Evolutionary conservation across 2,113 vertebrate species (phyloP).

Genomic region (Alethe diademata): DNA sequence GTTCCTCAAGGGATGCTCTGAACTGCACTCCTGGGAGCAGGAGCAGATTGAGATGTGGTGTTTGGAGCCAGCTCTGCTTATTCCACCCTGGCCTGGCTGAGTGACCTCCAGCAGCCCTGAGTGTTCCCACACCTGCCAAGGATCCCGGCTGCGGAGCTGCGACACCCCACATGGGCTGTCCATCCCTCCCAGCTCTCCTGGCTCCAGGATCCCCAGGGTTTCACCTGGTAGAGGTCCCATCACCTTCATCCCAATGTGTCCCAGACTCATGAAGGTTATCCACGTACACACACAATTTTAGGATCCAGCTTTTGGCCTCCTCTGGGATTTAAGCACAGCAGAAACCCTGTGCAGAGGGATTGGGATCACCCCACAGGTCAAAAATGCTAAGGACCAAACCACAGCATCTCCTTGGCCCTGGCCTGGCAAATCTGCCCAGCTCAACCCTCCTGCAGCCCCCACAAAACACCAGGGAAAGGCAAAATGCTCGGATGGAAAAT

Average conservation of each 20-base stretch:
- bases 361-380: rapidly evolving
- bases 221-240: not conserved
- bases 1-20: too few relatives aligned
- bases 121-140: rapidly evolving
- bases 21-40: not conserved
- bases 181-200: not conserved
- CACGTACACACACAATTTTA: not conserved
- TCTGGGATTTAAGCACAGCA: not conserved
- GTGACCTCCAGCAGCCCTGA: not conserved
- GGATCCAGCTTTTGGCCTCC: rapidly evolving
- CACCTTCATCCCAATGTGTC: not conserved
- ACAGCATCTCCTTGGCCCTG: not conserved
- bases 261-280: not conserved
- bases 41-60: rapidly evolving
- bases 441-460: not conserved
- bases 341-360: not conserved
- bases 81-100: not conserved
- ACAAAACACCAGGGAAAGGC: not conserved
- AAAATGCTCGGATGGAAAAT: not conserved
- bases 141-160: not conserved
- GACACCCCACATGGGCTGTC: not conserved
- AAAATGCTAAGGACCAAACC: not conserved
- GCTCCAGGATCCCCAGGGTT: not conserved
- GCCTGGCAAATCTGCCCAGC: rapidly evolving
- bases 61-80: not conserved